Evolutionary conservation across 1,140 invertebrate species (phyloP).

Genomic region (Portunus trituberculatus): DNA sequence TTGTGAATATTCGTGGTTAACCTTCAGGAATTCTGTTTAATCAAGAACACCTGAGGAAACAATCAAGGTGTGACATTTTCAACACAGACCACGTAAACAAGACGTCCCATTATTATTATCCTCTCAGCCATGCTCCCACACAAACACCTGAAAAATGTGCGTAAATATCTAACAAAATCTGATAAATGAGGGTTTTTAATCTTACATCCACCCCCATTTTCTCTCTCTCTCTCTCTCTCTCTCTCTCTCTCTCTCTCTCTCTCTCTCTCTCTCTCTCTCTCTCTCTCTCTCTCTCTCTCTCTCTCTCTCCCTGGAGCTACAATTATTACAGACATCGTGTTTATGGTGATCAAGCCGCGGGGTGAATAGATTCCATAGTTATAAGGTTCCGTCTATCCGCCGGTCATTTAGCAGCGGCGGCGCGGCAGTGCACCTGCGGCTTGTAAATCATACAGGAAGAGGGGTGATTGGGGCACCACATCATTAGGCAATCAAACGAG

Average conservation of each 20-base stretch:
- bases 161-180: background rate
- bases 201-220: background rate
- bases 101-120: background rate
- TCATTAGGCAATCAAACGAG: background rate
- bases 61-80: constrained; percentile 14
- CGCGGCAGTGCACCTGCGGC: background rate
- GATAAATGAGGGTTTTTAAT: background rate
- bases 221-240: constrained; percentile 15
- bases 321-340: background rate
- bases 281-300: constrained; percentile 46
- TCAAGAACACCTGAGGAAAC: constrained; percentile 12
- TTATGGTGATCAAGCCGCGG: background rate
- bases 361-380: background rate
- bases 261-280: constrained; percentile 52
- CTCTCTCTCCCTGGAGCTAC: background rate
- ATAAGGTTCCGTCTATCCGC: background rate
- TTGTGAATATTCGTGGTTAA: constrained; percentile 1
- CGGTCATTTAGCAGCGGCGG: background rate
- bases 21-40: constrained; percentile 14
- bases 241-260: constrained; percentile 32
- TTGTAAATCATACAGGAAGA: background rate
- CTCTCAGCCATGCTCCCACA: background rate
- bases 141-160: constrained; percentile 1
- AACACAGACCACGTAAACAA: background rate
- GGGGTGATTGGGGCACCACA: background rate